phyloP scores from a whole-genome alignment of 2,888 invertebrate genomes.

The Heliconius cydno region DNA sequence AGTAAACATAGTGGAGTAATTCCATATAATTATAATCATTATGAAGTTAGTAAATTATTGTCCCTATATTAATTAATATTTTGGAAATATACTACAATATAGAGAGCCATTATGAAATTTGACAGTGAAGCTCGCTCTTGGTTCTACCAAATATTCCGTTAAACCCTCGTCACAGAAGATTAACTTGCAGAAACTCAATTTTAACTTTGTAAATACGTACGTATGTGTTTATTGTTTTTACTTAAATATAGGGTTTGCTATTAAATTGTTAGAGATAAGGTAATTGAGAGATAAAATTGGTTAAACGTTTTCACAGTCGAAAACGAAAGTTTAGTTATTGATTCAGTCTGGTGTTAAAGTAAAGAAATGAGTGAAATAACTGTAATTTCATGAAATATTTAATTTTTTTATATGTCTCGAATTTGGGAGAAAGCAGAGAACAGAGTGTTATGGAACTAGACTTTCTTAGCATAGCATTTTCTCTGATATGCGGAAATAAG shows the following conservation, averaged over 20 bases:
- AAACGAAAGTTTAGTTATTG: neutral
- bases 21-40: too few species aligned
- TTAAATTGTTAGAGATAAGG: neutral
- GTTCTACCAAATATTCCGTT: slow-evolving; percentile 28
- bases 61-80: slow-evolving; percentile 10
- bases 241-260: neutral
- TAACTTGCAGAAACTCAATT: slow-evolving; percentile 43
- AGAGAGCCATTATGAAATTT: slow-evolving; percentile 24
- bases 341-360: neutral
- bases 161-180: slow-evolving; percentile 43
- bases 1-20: too few species aligned
- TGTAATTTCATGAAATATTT: too few species aligned
- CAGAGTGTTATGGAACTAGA: too few species aligned
- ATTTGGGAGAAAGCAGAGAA: too few species aligned
- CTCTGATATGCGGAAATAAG: too few species aligned
- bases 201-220: slow-evolving; percentile 35
- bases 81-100: neutral
- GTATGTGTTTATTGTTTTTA: slow-evolving; percentile 29
- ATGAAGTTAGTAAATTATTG: neutral
- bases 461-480: too few species aligned
- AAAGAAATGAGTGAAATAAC: neutral
- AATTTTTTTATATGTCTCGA: too few species aligned
- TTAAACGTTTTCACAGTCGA: neutral
- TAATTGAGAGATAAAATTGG: neutral
- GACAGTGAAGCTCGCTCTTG: slow-evolving; percentile 25